phyloP scores from a whole-genome alignment of 2,113 vertebrate species.

The Barnardius zonarius region DNA sequence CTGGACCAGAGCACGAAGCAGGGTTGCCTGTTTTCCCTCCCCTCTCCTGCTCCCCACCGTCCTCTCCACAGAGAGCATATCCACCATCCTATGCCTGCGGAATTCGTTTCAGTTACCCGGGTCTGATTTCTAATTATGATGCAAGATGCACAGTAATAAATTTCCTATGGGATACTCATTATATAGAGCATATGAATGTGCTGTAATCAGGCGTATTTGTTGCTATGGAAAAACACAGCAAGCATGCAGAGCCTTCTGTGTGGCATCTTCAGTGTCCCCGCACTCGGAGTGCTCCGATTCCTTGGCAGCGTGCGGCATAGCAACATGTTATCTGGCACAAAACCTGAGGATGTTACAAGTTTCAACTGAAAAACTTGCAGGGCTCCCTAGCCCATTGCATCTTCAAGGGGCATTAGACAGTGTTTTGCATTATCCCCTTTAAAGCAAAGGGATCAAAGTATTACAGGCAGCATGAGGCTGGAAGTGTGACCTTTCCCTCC shows the following conservation, averaged over 20 bases:
- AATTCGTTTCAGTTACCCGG: constrained; percentile 32
- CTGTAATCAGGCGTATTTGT: constrained; percentile 73
- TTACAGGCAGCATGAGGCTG: accelerated
- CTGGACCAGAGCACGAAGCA: neutral
- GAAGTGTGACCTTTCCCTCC: neutral
- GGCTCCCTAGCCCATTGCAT: neutral
- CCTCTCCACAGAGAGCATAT: neutral
- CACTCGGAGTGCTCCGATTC: neutral
- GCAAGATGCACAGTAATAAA: constrained; percentile 44
- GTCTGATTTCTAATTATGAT: constrained; percentile 65
- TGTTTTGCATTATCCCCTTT: neutral
- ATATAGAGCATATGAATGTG: constrained; percentile 64
- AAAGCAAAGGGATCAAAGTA: neutral
- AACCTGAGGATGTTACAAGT: neutral
- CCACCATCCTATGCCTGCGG: neutral
- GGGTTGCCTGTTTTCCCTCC: neutral
- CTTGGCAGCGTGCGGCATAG: constrained; percentile 8
- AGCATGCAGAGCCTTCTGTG: constrained; percentile 52
- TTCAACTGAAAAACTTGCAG: neutral
- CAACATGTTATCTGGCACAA: constrained; percentile 24
- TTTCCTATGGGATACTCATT: constrained; percentile 70
- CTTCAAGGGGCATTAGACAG: neutral
- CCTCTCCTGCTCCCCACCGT: neutral
- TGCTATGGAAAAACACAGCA: constrained; percentile 69
- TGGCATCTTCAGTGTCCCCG: constrained; percentile 42